These are phyloP conservation scores for Podotricha telesiphe DNA, from an alignment of 2,888 invertebrate genomes.

Conservation along the genomic window DNA sequence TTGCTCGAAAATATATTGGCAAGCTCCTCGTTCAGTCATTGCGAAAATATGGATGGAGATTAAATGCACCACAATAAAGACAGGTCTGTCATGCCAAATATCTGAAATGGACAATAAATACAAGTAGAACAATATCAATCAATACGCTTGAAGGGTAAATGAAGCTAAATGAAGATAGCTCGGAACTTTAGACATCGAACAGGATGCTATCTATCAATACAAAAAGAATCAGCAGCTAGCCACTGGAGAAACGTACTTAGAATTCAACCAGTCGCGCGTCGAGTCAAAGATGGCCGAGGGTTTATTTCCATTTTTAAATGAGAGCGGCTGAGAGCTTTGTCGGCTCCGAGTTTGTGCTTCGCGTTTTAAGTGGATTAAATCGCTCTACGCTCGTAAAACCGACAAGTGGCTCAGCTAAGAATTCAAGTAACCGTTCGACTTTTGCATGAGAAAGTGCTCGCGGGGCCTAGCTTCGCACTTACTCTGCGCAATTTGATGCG, in stretches of 20 bases:
- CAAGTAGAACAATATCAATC: slow-evolving; percentile 25
- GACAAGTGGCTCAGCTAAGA: slow-evolving; percentile 82
- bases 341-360: slow-evolving; percentile 82
- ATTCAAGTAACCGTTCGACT: slow-evolving; percentile 83
- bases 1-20: slow-evolving; percentile 20
- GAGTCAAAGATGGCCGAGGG: slow-evolving; percentile 81
- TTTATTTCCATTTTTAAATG: slow-evolving; percentile 85
- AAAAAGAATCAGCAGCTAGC: slow-evolving; percentile 69
- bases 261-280: slow-evolving; percentile 74
- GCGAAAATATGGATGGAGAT: slow-evolving; percentile 24
- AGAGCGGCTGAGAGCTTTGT: slow-evolving; percentile 83
- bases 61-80: slow-evolving; percentile 25
- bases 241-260: slow-evolving; percentile 73
- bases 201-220: slow-evolving; percentile 56
- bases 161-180: slow-evolving; percentile 40
- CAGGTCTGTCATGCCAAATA: slow-evolving; percentile 20
- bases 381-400: slow-evolving; percentile 83
- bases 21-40: slow-evolving; percentile 24
- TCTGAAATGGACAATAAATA: slow-evolving; percentile 24
- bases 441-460: slow-evolving; percentile 82
- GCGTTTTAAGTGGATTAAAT: slow-evolving; percentile 85
- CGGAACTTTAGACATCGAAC: slow-evolving; percentile 38
- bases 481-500: slow-evolving; percentile 69
- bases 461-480: slow-evolving; percentile 72
- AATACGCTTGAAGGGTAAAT: slow-evolving; percentile 24